These are phyloP conservation scores for Chrysochloris asiatica DNA, from an alignment of 2,113 vertebrate species.

Conservation along the genomic window DNA sequence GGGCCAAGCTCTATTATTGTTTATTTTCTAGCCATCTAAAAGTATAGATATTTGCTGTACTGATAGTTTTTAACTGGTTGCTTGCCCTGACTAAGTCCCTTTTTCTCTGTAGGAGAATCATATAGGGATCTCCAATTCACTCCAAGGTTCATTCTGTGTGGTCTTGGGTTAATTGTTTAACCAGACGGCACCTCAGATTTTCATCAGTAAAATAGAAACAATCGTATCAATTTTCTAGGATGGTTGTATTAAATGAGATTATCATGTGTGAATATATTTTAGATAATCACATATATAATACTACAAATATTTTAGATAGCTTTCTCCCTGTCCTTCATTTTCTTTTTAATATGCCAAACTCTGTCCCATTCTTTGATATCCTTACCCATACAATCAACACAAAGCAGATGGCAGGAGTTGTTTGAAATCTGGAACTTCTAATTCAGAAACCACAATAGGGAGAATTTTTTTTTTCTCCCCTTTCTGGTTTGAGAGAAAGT, in stretches of 20 bases:
- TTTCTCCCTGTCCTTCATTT: neutral
- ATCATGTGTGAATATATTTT: neutral
- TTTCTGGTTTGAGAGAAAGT: slow-evolving; percentile 10
- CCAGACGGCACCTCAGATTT: neutral
- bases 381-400: neutral
- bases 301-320: neutral
- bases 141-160: neutral
- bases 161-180: neutral
- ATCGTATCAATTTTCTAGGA: neutral
- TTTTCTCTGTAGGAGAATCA: neutral
- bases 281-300: neutral
- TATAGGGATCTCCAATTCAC: neutral
- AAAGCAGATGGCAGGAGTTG: neutral
- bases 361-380: neutral
- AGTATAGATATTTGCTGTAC: neutral
- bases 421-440: neutral
- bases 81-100: neutral
- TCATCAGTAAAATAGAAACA: neutral
- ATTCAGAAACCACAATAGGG: neutral
- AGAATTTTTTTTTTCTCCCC: no score
- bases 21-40: neutral
- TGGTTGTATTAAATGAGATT: neutral
- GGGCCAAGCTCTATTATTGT: neutral
- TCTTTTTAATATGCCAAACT: neutral
- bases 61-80: neutral